Evolutionary conservation across 64 coral and sea anemone species (phyloP), one percentile per base, ranked within the genome.

Genomic region (Catalaphyllia jardinei): DNA sequence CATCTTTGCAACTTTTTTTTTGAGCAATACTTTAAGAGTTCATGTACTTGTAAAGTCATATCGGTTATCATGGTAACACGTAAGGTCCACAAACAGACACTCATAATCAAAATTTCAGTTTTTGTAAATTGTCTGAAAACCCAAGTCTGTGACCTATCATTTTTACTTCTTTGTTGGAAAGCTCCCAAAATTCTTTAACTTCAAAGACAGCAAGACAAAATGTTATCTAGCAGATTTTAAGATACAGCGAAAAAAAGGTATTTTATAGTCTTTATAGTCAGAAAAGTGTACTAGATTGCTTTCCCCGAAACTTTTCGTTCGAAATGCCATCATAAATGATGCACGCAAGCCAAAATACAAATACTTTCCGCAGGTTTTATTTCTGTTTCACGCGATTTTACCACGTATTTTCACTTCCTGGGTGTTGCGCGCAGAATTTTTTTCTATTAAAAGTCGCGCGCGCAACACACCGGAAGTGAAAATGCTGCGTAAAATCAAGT

Each of bases 91-190:
- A 79, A 79, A 30, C 46, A 79, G 51, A 59, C 10, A 54, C 20
- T 79, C 77, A 54, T 29, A 79, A 27, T 79, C 77, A 54, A 57
- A 79, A 27, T 57, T 59, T 79, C 51, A 79, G 25, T 79, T 79
- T 57, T 79, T 79, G 52, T 57, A 24, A 79, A 79, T 79, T 79
- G 60, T 59, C 77, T 79, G 77, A 60, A 79, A 79, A 79, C 60
- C 77, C 55, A 57, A 57, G 24, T 62, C 60, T 15, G 60, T 62
- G 60, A 62, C 77, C 51, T 60, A 79, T 52, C 51, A 79, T 79
- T 49, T 79, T 79, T 79, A 79, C 60, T 60, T 28, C 77, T 57
- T 79, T 79, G 20, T 79, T 57, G 77, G 77, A 79, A 79, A 79
- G 77, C 77, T 79, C 51, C 77, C 4, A 79, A 79, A 57, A 35